Evolutionary conservation across 2,888 invertebrate species (phyloP).

Genomic region (Rotaria macrura): DNA sequence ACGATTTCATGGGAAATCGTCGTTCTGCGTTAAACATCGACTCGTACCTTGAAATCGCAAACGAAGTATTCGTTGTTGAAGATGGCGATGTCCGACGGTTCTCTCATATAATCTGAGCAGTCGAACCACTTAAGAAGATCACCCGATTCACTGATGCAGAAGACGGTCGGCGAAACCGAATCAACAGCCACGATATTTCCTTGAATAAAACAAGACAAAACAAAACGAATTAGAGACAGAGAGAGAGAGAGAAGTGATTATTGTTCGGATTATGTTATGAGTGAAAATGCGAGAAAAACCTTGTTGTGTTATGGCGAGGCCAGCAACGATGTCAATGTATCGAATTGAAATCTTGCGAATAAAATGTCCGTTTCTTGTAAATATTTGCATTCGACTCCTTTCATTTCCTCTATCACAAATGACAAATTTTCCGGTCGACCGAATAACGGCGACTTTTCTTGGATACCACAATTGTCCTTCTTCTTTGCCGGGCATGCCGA

Average conservation of each 20-base stretch:
- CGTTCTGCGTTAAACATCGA: slow-evolving; percentile 23
- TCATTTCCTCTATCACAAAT: slow-evolving; percentile 94
- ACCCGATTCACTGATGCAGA: slow-evolving; percentile 79
- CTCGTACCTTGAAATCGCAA: slow-evolving; percentile 71
- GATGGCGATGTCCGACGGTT: slow-evolving; percentile 90
- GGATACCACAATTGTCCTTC: slow-evolving; percentile 95
- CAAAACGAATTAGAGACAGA: too few species aligned
- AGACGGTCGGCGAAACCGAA: slow-evolving; percentile 89
- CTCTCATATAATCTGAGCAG: slow-evolving; percentile 91
- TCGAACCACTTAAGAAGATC: slow-evolving; percentile 90
- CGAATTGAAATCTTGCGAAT: slow-evolving; percentile 75
- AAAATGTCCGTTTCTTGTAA: slow-evolving; percentile 86
- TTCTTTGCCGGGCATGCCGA: slow-evolving; percentile 77
- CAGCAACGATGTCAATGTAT: slow-evolving; percentile 63
- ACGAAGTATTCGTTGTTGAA: slow-evolving; percentile 78
- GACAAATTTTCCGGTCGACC: slow-evolving; percentile 55
- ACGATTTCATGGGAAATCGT: too few species aligned
- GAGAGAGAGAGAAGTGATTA: too few species aligned
- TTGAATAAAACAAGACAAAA: background rate
- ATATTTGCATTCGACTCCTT: slow-evolving; percentile 89
- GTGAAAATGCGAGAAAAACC: slow-evolving; percentile 53
- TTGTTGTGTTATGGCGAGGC: slow-evolving; percentile 77
- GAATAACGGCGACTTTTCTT: slow-evolving; percentile 68
- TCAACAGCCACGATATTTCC: slow-evolving; percentile 83
- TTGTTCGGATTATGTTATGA: too few species aligned